Evolutionary conservation across 2,888 invertebrate genomes (phyloP), one percentile per base, ranked within the genome.

Genomic region (Epsilonema sp.): DNA sequence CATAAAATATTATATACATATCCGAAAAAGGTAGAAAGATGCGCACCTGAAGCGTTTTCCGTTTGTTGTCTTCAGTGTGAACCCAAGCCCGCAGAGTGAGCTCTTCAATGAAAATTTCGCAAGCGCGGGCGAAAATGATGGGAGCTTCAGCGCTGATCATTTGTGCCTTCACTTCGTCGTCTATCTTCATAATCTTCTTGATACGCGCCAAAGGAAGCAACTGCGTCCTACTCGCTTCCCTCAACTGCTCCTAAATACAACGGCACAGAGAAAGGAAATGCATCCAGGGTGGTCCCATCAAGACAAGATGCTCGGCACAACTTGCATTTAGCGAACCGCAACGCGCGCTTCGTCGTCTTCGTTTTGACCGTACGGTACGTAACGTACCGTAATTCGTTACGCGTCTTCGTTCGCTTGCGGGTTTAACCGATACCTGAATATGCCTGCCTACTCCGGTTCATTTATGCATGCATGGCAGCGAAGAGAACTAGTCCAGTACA

Each of bases 121-220:
- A 87, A 0, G 94, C 94, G 69, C 92, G 92, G 1, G 94, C 89
- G 68, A 97, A 92, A 42, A 97, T 70, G 54, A 94, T 78, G 0
- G 94, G 94, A 0, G 92, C 94, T 68, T 97, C 94, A 0, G 90
- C 89, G 39, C 89, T 90, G 59, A 97, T 97, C 94, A 97, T 97
- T 75, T 94, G 54, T 19, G 65, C 71, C 65, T 66, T 90, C 0
- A 94, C 92, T 67, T 92, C 90, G 52, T 94, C 94, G 59, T 97
- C 97, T 37, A 97, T 70, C 66, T 94, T 94, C 97, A 97, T 97
- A 37, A 97, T 97, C 69, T 94, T 94, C 69, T 97, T 97, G 53
- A 97, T 94, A 54, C 94, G 76, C 1, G 94, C 94, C 55, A 97
- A 67, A 0, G 94, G 97, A 22, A 97, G 69, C 2, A 85, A 84